These are phyloP conservation scores for Pangasius larnaudii DNA, from an alignment of 2,797 vertebrate genomes.

Conservation along the genomic window DNA sequence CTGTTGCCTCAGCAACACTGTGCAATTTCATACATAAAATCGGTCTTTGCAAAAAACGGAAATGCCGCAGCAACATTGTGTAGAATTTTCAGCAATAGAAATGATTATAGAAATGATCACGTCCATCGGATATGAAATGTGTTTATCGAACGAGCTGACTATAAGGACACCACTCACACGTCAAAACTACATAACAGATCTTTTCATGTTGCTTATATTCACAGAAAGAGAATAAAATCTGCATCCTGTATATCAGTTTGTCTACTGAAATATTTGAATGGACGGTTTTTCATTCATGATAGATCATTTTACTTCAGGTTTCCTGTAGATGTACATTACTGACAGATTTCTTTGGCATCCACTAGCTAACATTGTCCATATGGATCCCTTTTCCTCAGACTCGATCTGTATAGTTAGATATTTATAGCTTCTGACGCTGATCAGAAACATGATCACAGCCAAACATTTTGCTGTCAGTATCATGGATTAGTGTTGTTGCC, in stretches of 20 bases:
- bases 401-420: neutral
- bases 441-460: slow-evolving; percentile 18
- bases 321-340: neutral
- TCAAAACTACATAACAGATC: neutral
- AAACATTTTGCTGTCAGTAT: slow-evolving; percentile 11
- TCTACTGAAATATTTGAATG: neutral
- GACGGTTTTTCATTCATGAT: neutral
- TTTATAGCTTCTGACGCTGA: slow-evolving; percentile 21
- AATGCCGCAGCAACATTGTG: neutral
- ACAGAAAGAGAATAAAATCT: neutral
- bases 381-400: neutral
- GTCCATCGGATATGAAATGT: neutral
- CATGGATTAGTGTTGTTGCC: neutral
- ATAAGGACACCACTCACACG: neutral
- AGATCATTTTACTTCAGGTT: neutral
- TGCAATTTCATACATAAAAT: neutral
- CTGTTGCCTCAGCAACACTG: neutral
- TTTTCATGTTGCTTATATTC: neutral
- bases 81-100: neutral
- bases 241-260: neutral
- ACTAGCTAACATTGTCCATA: too few relatives aligned
- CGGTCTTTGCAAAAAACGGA: neutral
- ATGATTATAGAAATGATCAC: neutral
- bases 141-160: neutral
- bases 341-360: neutral